Conservation (phyloP, 2,113 vertebrate genomes). For the Syngnathus floridae region DNA sequence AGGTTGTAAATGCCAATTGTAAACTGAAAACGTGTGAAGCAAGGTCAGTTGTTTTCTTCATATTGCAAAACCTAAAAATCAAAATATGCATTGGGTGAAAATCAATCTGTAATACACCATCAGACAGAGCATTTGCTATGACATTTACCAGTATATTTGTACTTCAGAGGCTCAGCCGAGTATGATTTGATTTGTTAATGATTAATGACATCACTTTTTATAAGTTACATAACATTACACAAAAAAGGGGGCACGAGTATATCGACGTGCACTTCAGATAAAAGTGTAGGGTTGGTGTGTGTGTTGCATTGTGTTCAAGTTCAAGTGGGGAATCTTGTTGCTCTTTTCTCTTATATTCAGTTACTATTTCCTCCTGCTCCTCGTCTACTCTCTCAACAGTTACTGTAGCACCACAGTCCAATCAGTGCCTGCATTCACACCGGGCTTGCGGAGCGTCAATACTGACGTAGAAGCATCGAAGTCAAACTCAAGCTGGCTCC, state of each 20-base stretch:
- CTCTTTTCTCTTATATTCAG: conserved; percentile 18
- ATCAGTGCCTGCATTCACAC: conserved; percentile 73
- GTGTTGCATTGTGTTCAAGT: conserved; percentile 23
- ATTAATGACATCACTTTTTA: background rate
- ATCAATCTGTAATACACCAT: background rate
- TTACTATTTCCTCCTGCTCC: background rate
- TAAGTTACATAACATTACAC: background rate
- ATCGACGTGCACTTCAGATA: conserved; percentile 28
- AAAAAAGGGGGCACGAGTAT: conserved; percentile 20
- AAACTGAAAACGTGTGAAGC: background rate
- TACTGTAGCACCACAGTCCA: conserved; percentile 79
- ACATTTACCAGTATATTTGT: background rate
- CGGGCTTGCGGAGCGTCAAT: conserved; percentile 80
- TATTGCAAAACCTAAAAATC: background rate
- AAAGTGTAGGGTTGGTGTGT: conserved; percentile 7
- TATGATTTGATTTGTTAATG: background rate
- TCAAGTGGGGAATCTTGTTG: conserved; percentile 7
- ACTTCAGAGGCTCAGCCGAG: background rate
- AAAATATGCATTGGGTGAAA: background rate
- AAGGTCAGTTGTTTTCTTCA: background rate
- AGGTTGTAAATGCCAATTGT: background rate
- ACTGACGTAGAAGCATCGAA: conserved; percentile 76
- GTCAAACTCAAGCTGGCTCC: conserved; percentile 75
- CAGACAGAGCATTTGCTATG: conserved; percentile 11
- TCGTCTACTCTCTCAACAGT: conserved; percentile 19